Base-by-base conservation (phyloP, 2,888 invertebrate species). In the Acanthococcus lagerstroemiae region DNA sequence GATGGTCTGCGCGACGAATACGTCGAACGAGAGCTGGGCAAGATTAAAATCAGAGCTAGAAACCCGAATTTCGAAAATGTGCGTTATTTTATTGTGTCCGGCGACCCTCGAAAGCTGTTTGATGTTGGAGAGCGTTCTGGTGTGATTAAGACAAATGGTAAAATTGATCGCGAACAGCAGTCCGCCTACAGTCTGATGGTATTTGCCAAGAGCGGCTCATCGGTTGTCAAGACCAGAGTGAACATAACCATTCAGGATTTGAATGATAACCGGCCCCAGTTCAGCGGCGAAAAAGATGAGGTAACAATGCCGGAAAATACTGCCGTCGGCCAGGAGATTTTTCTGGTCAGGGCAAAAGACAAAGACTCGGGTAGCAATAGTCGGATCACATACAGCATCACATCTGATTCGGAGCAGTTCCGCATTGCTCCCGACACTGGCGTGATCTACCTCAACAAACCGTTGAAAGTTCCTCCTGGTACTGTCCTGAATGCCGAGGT, bases 241-340 rank as follows among this genome's bases (percentile, higher is more conserved):
- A 88, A 88, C 73, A 83, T 96, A 70, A 85, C 84, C 1, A 81
- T 96, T 4, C 77, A 85, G 46, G 95, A 96, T 77, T 80, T 91
- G 4, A 96, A 96, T 77, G 95, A 96, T 76, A 94, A 95, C 75
- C 83, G 86, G 66, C 96, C 96, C 3, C 80, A 83, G 69, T 93
- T 93, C 76, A 81, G 85, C 22, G 83, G 84, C 72, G 88, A 87
- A 69, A 85, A 84, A 72, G 89, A 90, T 74, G 87, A 88, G 75
- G 84, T 91, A 54, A 80, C 81, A 69, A 80, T 95, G 67, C 82
- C 85, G 17, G 95, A 95, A 79, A 91, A 94, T 75, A 87, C 90
- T 71, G 94, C 95, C 21, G 90, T 95, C 37, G 95, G 95, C 0
- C 91, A 93, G 76, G 92, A 95, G 77, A 86, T 95, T 30, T 92